Evolutionary conservation across 2,888 invertebrate species (phyloP).

Genomic region (Tachystola acroxantha): DNA sequence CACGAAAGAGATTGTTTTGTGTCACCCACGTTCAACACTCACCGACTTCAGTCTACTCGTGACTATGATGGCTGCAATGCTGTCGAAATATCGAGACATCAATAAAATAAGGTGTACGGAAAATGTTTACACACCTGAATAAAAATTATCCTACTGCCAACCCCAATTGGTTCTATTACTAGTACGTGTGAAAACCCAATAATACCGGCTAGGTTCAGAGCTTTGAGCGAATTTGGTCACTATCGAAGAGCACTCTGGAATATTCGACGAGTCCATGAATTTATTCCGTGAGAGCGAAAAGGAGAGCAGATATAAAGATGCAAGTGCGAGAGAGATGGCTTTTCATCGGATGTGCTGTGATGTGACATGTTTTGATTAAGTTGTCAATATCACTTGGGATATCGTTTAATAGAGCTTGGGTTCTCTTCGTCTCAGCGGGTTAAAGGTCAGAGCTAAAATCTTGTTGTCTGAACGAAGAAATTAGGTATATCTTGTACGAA

Average conservation of each 20-base stretch:
- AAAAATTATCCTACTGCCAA: too few species aligned
- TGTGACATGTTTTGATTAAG: neutral
- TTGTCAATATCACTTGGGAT: neutral
- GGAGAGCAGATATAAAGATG: neutral
- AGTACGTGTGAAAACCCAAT: neutral
- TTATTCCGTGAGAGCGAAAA: neutral
- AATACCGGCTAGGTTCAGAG: neutral
- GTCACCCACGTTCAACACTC: too few species aligned
- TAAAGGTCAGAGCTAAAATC: too few species aligned
- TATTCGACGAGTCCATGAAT: conserved; percentile 6
- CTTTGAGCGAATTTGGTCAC: neutral
- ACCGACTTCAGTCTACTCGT: too few species aligned
- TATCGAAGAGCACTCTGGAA: neutral
- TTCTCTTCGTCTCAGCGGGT: too few species aligned
- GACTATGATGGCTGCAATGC: too few species aligned
- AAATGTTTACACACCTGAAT: too few species aligned
- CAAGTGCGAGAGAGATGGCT: neutral
- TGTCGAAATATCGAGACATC: too few species aligned
- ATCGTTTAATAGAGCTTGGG: neutral
- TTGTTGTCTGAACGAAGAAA: too few species aligned
- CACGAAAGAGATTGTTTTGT: too few species aligned
- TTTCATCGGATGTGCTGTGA: neutral
- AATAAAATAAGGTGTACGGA: too few species aligned
- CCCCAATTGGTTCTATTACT: neutral
- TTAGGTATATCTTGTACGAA: too few species aligned